Conservation (phyloP, 2,888 invertebrate genomes). For the Tipula vernalis region DNA sequence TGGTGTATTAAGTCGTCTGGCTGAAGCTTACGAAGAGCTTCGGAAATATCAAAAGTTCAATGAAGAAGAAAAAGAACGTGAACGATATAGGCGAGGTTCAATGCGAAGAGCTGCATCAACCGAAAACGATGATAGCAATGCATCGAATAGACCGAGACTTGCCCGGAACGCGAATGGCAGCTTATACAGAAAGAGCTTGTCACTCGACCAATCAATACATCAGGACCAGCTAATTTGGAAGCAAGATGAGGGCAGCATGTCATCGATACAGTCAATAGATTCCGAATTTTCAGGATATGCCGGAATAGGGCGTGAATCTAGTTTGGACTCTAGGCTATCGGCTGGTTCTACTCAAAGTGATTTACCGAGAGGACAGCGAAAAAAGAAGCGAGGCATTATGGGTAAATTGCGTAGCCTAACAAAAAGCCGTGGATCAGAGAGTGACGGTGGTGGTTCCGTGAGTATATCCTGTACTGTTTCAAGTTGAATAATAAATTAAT, state of each 20-base stretch:
- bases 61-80: conserved; percentile 42
- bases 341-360: conserved; percentile 80
- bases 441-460: conserved; percentile 35
- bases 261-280: conserved; percentile 69
- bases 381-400: conserved; percentile 68
- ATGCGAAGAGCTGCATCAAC: conserved; percentile 44
- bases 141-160: conserved; percentile 26
- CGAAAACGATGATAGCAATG: conserved; percentile 45
- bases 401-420: conserved; percentile 75
- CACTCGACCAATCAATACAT: conserved; percentile 50
- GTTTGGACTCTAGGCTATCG: conserved; percentile 71
- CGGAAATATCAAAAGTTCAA: conserved; percentile 39
- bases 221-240: conserved; percentile 60
- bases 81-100: conserved; percentile 33
- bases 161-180: conserved; percentile 38
- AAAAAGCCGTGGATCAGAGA: conserved; percentile 48
- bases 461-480: conserved; percentile 12
- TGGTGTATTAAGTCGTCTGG: conserved; percentile 43
- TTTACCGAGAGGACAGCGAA: conserved; percentile 49
- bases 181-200: conserved; percentile 55
- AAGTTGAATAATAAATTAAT: neutral
- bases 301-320: conserved; percentile 55
- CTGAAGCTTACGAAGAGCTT: conserved; percentile 59
- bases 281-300: conserved; percentile 49
- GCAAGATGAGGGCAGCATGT: conserved; percentile 68